Base-by-base conservation (phyloP, 92 coral and sea anemone genomes). In the Virgularia gustaviana region DNA sequence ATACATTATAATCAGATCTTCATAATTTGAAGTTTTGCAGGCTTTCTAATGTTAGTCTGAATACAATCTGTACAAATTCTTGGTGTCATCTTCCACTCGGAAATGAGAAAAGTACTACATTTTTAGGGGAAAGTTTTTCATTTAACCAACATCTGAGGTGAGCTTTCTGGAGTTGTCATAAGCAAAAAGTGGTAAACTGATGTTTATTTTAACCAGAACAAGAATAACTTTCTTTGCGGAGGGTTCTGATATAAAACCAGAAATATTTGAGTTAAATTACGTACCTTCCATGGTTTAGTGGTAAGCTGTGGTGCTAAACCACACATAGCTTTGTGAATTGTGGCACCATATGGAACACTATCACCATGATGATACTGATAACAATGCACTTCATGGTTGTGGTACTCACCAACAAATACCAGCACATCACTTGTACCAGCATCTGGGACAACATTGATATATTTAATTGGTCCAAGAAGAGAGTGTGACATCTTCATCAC, bases 401-500 rank as follows among this genome's bases (percentile, higher is more conserved):
- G 19, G 36, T 96, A 89, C 23, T 96, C 92, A 36, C 96, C 81
- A 30, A 83, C 67, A 77, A 89, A 64, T 53, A 94, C 31, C 20
- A 89, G 58, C 43, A 84, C 73, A 43, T 91, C 97, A 9, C 72
- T 81, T 44, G 88, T 84, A n/a, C 81, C 32, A 9, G 63, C 78
- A 63, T 76, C 74, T 39, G 70, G 56, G 55, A 74, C 43, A 16
- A 89, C 75, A 23, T 80, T 75, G 54, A 94, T 79, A 42, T 84
- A 81, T 77, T 94, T 96, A 8, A 70, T 78, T 10, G 96, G 87
- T 57, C 77, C 83, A 49, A 82, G 85, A 1, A 84, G 80, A 29
- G 90, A 91, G 51, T 94, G 99, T 9, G 83, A 88, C 99, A 96
- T 89, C 73, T 86, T 94, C 6, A 94, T 81, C 36, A 88, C 85